Evolutionary conservation across 2,888 invertebrate genomes (phyloP).

Genomic region (Toxonevra muliebris): DNA sequence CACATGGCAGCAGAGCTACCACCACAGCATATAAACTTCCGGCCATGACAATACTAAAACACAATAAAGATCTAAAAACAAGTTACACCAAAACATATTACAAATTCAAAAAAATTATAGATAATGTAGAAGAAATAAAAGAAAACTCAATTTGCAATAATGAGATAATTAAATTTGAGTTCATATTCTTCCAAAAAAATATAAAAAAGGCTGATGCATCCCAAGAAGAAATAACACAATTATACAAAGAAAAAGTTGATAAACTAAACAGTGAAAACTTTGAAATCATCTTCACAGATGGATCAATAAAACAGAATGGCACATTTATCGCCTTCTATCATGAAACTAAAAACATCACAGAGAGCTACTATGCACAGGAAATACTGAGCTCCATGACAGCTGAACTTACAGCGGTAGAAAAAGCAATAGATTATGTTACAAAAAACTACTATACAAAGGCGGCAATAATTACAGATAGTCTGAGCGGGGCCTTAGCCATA

Average conservation of each 20-base stretch:
- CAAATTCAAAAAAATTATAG: background rate
- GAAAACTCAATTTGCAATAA: background rate
- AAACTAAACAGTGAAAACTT: background rate
- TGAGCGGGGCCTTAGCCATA: background rate
- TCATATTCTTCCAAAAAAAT: background rate
- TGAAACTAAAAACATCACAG: background rate
- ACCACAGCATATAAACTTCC: background rate
- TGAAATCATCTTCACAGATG: slow-evolving; percentile 2
- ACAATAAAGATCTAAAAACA: background rate
- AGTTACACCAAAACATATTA: background rate
- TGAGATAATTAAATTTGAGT: background rate
- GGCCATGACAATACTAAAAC: background rate
- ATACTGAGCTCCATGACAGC: background rate
- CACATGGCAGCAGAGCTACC: slow-evolving; percentile 13
- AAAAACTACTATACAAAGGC: background rate
- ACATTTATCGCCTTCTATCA: background rate
- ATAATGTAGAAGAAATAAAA: background rate
- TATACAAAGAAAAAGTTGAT: background rate
- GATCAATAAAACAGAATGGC: background rate
- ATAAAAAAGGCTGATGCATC: background rate
- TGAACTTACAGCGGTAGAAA: background rate
- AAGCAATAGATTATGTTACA: background rate
- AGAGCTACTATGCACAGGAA: background rate
- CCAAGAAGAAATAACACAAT: background rate
- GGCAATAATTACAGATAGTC: background rate